A percentile compares a stretch with the other conserved stretches of the same genome.
Evolutionary conservation across 2,888 invertebrate genomes (phyloP).

Genomic region (Syrista parreyssii): DNA sequence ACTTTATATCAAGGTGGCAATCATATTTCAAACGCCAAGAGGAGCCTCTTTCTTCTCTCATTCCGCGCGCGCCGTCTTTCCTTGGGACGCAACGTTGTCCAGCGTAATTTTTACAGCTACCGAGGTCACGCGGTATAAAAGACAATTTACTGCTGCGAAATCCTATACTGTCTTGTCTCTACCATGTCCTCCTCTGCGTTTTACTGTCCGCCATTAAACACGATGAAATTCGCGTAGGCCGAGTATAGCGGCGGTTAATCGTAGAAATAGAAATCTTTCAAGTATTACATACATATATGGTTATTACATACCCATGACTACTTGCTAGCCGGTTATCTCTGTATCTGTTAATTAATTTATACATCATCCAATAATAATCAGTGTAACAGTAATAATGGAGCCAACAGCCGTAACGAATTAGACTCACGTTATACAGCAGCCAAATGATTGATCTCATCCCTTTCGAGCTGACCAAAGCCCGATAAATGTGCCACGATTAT

Average conservation of each 20-base stretch:
- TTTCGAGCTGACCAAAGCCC: background rate
- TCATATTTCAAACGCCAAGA: slow-evolving; percentile 44
- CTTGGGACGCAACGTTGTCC: slow-evolving; percentile 18
- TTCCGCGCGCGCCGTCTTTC: slow-evolving; percentile 5
- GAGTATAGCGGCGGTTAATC: background rate
- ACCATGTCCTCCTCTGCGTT: slow-evolving; percentile 1
- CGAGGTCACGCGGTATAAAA: slow-evolving; percentile 28
- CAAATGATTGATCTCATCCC: slow-evolving; percentile 2
- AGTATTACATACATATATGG: background rate
- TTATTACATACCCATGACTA: background rate
- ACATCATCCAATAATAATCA: background rate
- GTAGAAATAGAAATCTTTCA: background rate
- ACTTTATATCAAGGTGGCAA: slow-evolving; percentile 47
- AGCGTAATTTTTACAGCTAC: slow-evolving; percentile 25
- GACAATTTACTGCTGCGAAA: slow-evolving; percentile 23
- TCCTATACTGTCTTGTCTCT: slow-evolving; percentile 13
- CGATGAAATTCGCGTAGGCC: background rate
- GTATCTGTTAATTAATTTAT: background rate
- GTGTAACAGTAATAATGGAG: background rate
- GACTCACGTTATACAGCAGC: background rate
- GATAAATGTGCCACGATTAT: slow-evolving; percentile 1
- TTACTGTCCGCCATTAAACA: slow-evolving; percentile 1
- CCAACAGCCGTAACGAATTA: background rate
- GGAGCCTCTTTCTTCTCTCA: slow-evolving; percentile 15
- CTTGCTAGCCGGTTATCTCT: background rate